Conservation (phyloP, 2,888 invertebrate genomes). For the Ectemnius cavifrons region DNA sequence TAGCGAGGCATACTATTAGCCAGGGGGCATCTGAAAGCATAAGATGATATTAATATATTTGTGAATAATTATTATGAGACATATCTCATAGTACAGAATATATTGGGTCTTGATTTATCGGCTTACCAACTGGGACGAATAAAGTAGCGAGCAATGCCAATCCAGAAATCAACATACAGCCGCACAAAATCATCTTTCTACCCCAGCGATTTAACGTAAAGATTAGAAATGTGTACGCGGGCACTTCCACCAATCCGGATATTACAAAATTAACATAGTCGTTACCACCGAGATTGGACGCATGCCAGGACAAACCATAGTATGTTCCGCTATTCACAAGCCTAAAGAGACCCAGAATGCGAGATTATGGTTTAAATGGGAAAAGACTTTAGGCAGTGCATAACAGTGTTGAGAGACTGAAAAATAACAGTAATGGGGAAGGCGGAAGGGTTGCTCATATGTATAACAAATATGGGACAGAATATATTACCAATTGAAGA, state of each 20-base stretch:
- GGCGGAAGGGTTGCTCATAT: not conserved
- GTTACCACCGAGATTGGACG: constrained; percentile 85
- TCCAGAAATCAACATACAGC: constrained; percentile 84
- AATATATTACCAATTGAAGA: constrained; percentile 84
- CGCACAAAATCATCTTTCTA: constrained; percentile 84
- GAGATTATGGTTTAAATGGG: not conserved
- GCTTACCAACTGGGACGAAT: constrained; percentile 80
- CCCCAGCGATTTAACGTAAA: constrained; percentile 86
- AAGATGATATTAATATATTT: not conserved
- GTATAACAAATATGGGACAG: not conserved
- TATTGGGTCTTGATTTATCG: constrained; percentile 9
- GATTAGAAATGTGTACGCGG: constrained; percentile 84
- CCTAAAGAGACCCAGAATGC: constrained; percentile 73
- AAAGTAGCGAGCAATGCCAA: constrained; percentile 81
- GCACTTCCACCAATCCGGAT: constrained; percentile 87
- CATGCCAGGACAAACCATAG: constrained; percentile 88
- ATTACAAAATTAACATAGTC: constrained; percentile 86
- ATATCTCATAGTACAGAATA: not conserved
- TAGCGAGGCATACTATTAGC: constrained; percentile 82
- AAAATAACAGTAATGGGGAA: too few species aligned
- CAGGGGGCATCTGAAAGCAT: constrained; percentile 79
- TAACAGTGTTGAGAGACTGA: too few species aligned
- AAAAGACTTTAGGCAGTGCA: not conserved
- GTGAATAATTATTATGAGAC: not conserved
- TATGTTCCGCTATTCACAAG: constrained; percentile 88